Evolutionary conservation across 2,888 invertebrate species (phyloP).

Genomic region (Cancer borealis): DNA sequence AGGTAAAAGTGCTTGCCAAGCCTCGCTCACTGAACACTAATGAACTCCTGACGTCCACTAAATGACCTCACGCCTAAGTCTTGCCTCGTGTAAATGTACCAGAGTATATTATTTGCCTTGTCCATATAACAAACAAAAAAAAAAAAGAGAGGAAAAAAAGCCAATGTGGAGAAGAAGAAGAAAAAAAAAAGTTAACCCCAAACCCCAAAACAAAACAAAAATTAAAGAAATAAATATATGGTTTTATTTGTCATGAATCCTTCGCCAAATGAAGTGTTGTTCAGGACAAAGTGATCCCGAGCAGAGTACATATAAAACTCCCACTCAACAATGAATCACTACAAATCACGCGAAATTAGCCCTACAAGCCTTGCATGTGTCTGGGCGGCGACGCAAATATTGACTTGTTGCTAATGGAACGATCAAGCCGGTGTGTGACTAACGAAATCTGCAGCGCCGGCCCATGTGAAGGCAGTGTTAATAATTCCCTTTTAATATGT

Average conservation of each 20-base stretch:
- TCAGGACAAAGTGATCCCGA: slow-evolving; percentile 16
- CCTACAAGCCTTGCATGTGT: slow-evolving; percentile 41
- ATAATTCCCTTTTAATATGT: slow-evolving; percentile 28
- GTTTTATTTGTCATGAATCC: slow-evolving; percentile 15
- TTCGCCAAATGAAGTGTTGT: slow-evolving; percentile 11
- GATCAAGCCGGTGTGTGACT: slow-evolving; percentile 27
- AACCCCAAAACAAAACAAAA: background rate
- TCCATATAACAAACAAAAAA: background rate
- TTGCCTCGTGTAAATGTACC: background rate
- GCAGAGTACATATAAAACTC: slow-evolving; percentile 22
- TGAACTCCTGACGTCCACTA: background rate
- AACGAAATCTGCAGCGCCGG: background rate
- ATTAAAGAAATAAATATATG: slow-evolving; percentile 16
- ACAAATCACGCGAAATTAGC: slow-evolving; percentile 42
- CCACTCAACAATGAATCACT: slow-evolving; percentile 45
- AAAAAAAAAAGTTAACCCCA: background rate
- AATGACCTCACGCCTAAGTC: background rate
- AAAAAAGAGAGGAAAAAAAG: background rate
- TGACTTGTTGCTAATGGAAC: slow-evolving; percentile 36
- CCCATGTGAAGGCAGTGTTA: slow-evolving; percentile 6
- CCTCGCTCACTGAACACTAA: slow-evolving; percentile 12
- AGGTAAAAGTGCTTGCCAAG: background rate
- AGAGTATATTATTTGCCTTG: background rate
- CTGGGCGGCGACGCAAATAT: slow-evolving; percentile 39
- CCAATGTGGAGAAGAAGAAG: background rate